These are phyloP conservation scores for Bellardia bayeri DNA, from an alignment of 2,888 invertebrate genomes.

Conservation along the genomic window DNA sequence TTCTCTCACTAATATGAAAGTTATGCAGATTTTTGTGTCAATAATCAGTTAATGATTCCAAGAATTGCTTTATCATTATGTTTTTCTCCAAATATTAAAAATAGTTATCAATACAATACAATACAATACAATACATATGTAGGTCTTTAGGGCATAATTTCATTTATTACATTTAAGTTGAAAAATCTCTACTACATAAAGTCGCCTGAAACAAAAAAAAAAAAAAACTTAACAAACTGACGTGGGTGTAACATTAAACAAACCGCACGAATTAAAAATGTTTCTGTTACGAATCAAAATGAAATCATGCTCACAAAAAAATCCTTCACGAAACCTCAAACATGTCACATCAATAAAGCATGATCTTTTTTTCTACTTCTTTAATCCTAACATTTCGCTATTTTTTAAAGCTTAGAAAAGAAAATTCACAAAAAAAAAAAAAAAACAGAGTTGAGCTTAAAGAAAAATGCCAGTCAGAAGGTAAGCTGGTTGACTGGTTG, in stretches of 20 bases:
- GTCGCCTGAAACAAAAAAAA: neutral
- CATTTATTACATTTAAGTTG: neutral
- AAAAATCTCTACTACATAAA: neutral
- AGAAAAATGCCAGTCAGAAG: constrained; percentile 25
- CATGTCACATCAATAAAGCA: constrained; percentile 73
- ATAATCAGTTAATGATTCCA: neutral
- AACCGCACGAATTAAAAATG: constrained; percentile 73
- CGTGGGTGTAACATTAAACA: constrained; percentile 73
- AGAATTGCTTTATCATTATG: neutral
- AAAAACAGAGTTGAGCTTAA: constrained; percentile 32
- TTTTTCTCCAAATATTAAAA: neutral
- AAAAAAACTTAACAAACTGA: constrained; percentile 39
- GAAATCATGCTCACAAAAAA: constrained; percentile 66
- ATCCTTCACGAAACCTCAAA: constrained; percentile 69
- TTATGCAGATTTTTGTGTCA: neutral
- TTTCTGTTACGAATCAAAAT: constrained; percentile 69
- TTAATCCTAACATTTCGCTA: constrained; percentile 18
- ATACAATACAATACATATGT: constrained; percentile 28
- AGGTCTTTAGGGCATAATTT: constrained; percentile 68
- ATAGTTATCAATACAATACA: neutral
- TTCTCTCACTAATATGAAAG: too few relatives aligned
- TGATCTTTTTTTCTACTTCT: constrained; percentile 47
- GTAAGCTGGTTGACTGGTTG: constrained; percentile 29
- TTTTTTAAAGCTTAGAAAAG: constrained; percentile 27
- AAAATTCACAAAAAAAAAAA: constrained; percentile 48